Conservation (phyloP, 2,113 vertebrate genomes). For the Chionodraco myersi region DNA sequence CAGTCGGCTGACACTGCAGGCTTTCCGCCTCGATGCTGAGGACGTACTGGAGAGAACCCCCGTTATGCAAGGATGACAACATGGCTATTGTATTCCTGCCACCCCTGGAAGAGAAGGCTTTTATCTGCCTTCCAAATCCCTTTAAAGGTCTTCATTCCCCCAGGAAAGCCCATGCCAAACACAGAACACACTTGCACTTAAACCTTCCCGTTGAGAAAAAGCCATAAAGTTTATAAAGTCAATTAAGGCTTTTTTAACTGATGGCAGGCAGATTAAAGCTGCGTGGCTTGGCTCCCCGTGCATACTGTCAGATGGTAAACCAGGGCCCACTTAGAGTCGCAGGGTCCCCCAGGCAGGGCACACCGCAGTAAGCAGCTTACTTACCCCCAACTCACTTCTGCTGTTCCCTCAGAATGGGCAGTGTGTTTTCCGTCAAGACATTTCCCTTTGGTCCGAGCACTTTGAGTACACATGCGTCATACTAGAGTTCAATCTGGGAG, state of each 20-base stretch:
- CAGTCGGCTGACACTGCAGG: slow-evolving; percentile 69
- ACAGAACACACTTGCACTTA: slow-evolving; percentile 70
- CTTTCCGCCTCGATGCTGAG: slow-evolving; percentile 66
- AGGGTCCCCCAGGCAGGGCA: slow-evolving; percentile 56
- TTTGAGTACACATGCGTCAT: slow-evolving; percentile 15
- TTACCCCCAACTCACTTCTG: slow-evolving; percentile 52
- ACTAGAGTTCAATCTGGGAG: background rate
- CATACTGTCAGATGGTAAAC: slow-evolving; percentile 65
- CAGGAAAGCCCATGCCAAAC: slow-evolving; percentile 58
- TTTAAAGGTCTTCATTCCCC: slow-evolving; percentile 70
- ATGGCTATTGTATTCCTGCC: slow-evolving; percentile 79
- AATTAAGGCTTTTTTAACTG: slow-evolving; percentile 73
- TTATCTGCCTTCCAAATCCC: slow-evolving; percentile 77
- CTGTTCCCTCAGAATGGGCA: slow-evolving; percentile 37
- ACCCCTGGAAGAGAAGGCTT: slow-evolving; percentile 64
- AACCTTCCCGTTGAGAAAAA: slow-evolving; percentile 70
- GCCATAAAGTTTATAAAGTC: slow-evolving; percentile 77
- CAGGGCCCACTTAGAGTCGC: slow-evolving; percentile 63
- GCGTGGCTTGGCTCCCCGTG: slow-evolving; percentile 57
- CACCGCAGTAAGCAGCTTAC: slow-evolving; percentile 70
- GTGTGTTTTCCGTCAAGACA: slow-evolving; percentile 29
- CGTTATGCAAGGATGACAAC: slow-evolving; percentile 69
- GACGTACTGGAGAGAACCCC: slow-evolving; percentile 55
- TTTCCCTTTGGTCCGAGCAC: slow-evolving; percentile 36
- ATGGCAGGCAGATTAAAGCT: slow-evolving; percentile 74